Conservation (phyloP, 2,888 invertebrate species). For the Papilio demoleus region DNA sequence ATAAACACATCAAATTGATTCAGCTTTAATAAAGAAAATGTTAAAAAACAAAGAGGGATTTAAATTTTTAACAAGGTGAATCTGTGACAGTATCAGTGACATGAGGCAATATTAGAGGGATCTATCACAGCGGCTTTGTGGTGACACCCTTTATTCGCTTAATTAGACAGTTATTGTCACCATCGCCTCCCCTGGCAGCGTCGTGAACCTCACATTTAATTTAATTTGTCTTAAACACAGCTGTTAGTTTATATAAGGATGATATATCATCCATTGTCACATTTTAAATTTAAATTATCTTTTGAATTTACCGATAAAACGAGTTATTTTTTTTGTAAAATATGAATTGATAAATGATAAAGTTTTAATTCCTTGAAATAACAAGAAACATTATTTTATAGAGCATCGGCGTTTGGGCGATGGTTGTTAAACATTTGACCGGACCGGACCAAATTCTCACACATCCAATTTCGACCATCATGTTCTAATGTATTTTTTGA, state of each 20-base stretch:
- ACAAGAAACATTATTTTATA: too few relatives aligned
- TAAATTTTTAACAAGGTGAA: constrained; percentile 29
- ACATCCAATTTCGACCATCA: too few relatives aligned
- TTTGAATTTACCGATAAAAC: too few relatives aligned
- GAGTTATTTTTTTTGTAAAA: too few relatives aligned
- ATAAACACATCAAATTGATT: background rate
- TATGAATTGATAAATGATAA: too few relatives aligned
- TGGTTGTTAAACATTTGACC: too few relatives aligned
- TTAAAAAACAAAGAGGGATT: background rate
- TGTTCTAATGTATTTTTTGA: too few relatives aligned
- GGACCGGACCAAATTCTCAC: too few relatives aligned
- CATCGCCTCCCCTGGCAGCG: constrained; percentile 52
- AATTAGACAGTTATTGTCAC: constrained; percentile 79
- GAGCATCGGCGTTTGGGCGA: too few relatives aligned
- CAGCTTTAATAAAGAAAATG: constrained; percentile 1
- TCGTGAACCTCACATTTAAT: constrained; percentile 61
- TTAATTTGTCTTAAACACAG: constrained; percentile 55
- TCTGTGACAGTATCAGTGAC: constrained; percentile 55
- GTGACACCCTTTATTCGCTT: constrained; percentile 79
- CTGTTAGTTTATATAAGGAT: constrained; percentile 46
- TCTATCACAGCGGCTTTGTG: constrained; percentile 80
- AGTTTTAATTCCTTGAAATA: too few relatives aligned
- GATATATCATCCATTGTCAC: background rate
- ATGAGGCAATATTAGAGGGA: constrained; percentile 73
- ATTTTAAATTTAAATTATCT: background rate